These are phyloP conservation scores for Ammospiza caudacuta DNA, from an alignment of 2,113 vertebrate genomes.

Conservation along the genomic window DNA sequence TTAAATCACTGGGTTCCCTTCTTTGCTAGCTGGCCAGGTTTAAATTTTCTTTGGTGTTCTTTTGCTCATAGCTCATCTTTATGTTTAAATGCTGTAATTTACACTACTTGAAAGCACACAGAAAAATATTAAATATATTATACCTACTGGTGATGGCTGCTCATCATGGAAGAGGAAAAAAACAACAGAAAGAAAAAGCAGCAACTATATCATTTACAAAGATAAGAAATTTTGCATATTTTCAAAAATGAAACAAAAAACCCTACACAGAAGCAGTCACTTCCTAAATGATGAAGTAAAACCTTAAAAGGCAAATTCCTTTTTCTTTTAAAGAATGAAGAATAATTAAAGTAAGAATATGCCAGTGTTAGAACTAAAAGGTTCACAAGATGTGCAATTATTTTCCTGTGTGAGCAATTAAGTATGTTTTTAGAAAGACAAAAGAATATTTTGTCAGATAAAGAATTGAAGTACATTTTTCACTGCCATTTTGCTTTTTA, in stretches of 20 bases:
- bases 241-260: background rate
- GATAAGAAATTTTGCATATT: background rate
- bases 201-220: background rate
- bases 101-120: background rate
- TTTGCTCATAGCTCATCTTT: background rate
- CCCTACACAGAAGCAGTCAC: background rate
- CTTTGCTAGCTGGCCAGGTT: background rate
- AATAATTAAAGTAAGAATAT: background rate
- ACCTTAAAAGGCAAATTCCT: background rate
- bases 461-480: background rate
- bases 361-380: background rate
- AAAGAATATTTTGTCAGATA: background rate
- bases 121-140: background rate
- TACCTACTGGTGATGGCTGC: background rate
- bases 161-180: background rate
- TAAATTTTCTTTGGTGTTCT: background rate
- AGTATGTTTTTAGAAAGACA: conserved; percentile 17
- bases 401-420: background rate
- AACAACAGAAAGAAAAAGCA: background rate
- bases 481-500: background rate
- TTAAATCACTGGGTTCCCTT: background rate
- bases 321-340: background rate
- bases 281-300: background rate
- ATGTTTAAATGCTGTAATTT: background rate
- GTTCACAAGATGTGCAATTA: background rate